phyloP scores from a whole-genome alignment of 2,113 vertebrate genomes.

The Ovibos moschatus region DNA sequence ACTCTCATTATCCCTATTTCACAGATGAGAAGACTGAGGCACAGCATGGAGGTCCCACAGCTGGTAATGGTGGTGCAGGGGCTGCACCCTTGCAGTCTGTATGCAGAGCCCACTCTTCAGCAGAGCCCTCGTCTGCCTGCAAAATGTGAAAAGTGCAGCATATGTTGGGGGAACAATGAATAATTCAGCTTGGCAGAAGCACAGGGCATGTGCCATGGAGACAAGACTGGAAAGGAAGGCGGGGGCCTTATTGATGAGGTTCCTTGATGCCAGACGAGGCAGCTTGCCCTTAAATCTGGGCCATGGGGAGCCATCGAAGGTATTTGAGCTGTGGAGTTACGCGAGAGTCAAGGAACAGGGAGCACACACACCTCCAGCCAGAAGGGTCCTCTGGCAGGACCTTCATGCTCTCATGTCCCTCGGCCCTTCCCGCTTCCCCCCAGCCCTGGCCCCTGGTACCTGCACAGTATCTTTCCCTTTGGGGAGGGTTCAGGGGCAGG shows the following conservation, averaged over 20 bases:
- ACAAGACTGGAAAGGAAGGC: constrained; percentile 52
- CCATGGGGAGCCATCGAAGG: constrained; percentile 80
- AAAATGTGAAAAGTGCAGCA: constrained; percentile 50
- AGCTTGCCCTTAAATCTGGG: constrained; percentile 77
- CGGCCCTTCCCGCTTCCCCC: not conserved
- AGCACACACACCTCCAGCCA: not conserved
- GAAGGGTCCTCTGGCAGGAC: not conserved
- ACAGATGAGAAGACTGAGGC: constrained; percentile 10
- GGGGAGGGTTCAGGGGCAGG: not conserved
- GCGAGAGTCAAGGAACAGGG: constrained; percentile 30
- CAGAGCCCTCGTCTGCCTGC: not conserved
- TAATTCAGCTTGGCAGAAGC: constrained; percentile 64
- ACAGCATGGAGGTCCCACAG: not conserved
- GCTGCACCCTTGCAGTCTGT: not conserved
- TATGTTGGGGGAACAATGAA: constrained; percentile 66
- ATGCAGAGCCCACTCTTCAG: not conserved
- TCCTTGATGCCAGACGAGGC: constrained; percentile 59
- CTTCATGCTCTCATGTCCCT: not conserved
- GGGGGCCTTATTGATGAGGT: constrained; percentile 60
- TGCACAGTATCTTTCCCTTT: not conserved
- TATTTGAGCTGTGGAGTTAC: constrained; percentile 75
- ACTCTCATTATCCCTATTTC: not conserved
- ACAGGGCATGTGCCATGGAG: constrained; percentile 45
- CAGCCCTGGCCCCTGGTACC: too few relatives aligned
- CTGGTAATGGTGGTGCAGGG: fast-evolving